Percentiles rank a stretch among this genome's conserved stretches.
These are phyloP conservation scores for Norana najaformis DNA, from an alignment of 2,888 invertebrate genomes.

Conservation along the genomic window DNA sequence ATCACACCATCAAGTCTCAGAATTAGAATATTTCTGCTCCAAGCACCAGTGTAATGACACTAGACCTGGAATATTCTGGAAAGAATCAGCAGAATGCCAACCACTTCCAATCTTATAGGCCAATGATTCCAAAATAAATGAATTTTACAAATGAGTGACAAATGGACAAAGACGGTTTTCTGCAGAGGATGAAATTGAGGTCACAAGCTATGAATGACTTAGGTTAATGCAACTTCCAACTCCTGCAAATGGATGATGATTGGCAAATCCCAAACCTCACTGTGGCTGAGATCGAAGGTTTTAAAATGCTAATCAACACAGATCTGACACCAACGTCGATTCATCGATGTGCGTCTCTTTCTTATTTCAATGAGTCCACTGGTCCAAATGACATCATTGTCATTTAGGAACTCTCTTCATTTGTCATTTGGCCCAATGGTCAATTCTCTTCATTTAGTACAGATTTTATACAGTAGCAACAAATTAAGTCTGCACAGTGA, in stretches of 20 bases:
- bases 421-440: no score
- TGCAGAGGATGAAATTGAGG: slow-evolving; percentile 5
- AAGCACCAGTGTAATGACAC: background rate
- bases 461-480: background rate
- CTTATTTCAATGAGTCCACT: background rate
- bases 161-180: background rate
- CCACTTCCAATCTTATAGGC: background rate
- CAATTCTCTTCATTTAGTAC: background rate
- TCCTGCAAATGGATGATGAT: background rate
- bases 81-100: background rate
- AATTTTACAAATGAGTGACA: slow-evolving; percentile 6
- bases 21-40: no score
- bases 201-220: background rate
- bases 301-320: background rate
- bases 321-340: background rate
- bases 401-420: background rate
- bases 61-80: background rate
- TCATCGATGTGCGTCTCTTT: background rate
- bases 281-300: background rate
- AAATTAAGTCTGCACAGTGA: background rate
- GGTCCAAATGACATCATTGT: background rate
- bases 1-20: background rate
- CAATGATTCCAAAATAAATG: background rate
- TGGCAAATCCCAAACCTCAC: background rate
- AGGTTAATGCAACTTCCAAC: slow-evolving; percentile 13